A percentile compares a stretch with the other conserved stretches of the same genome.
Conservation (phyloP, 2,888 invertebrate genomes). For the Gerris lacustris region DNA sequence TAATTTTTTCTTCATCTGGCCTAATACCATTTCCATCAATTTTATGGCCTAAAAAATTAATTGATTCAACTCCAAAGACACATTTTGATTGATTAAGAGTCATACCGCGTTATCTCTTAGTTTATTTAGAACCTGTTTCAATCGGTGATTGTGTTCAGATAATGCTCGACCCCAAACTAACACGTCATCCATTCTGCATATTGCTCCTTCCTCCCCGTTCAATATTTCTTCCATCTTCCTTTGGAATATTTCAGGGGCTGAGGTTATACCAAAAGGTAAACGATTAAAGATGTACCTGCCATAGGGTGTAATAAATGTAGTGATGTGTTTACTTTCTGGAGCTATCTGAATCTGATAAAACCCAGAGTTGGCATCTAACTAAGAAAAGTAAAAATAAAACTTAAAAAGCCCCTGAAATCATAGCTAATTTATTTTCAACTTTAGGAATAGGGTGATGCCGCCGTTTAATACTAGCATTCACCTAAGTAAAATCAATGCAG, state of each 20-base stretch:
- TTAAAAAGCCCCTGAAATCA: slow-evolving; percentile 27
- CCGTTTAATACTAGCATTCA: slow-evolving; percentile 26
- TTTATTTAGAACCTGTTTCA: not conserved
- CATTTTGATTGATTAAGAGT: not conserved
- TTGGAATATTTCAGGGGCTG: not conserved
- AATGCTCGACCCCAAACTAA: slow-evolving; percentile 14
- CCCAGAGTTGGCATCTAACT: slow-evolving; percentile 28
- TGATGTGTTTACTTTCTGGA: slow-evolving; percentile 14
- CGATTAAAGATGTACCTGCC: slow-evolving; percentile 6
- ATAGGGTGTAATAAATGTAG: slow-evolving; percentile 8
- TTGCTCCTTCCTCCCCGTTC: not conserved
- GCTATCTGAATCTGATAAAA: slow-evolving; percentile 25
- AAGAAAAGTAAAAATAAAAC: too few relatives aligned
- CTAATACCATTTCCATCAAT: not conserved
- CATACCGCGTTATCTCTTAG: not conserved
- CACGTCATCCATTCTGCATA: slow-evolving; percentile 15
- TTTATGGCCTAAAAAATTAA: not conserved
- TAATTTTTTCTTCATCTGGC: not conserved
- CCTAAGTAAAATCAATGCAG: not conserved
- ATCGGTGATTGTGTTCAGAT: slow-evolving; percentile 20
- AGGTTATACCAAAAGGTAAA: slow-evolving; percentile 7
- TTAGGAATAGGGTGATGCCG: slow-evolving; percentile 30
- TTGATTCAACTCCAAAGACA: not conserved
- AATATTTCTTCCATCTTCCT: not conserved
- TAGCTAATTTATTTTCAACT: slow-evolving; percentile 29